Evolutionary conservation across 2,113 vertebrate genomes (phyloP).

Genomic region (Micronisus gabar): DNA sequence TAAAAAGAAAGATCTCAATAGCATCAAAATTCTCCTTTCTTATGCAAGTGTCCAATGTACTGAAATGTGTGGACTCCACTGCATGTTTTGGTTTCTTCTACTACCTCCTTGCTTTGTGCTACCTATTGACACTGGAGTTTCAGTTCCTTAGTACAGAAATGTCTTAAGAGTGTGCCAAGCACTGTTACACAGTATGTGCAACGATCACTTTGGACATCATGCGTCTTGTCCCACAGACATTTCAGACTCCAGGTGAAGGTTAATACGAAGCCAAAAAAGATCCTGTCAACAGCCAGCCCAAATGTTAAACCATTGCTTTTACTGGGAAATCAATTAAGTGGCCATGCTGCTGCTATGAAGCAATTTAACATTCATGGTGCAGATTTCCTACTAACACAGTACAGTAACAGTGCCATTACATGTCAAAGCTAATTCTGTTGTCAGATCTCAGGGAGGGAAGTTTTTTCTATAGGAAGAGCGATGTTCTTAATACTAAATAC

Average conservation of each 20-base stretch:
- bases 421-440: neutral
- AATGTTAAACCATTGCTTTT: neutral
- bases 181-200: neutral
- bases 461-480: neutral
- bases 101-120: neutral
- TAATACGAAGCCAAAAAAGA: neutral
- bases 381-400: neutral
- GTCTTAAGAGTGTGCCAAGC: neutral
- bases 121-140: neutral
- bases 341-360: neutral
- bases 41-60: neutral
- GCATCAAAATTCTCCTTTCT: neutral
- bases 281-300: neutral
- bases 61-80: neutral
- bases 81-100: neutral
- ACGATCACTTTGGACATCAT: neutral
- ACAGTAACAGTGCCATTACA: neutral
- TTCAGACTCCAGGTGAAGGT: neutral
- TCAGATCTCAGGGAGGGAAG: neutral
- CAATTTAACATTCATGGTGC: neutral
- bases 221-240: neutral
- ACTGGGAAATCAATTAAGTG: neutral
- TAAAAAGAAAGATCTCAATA: neutral
- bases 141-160: neutral
- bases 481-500: neutral